Base-by-base conservation (phyloP, 2,888 invertebrate species). In the Thelaira solivaga region DNA sequence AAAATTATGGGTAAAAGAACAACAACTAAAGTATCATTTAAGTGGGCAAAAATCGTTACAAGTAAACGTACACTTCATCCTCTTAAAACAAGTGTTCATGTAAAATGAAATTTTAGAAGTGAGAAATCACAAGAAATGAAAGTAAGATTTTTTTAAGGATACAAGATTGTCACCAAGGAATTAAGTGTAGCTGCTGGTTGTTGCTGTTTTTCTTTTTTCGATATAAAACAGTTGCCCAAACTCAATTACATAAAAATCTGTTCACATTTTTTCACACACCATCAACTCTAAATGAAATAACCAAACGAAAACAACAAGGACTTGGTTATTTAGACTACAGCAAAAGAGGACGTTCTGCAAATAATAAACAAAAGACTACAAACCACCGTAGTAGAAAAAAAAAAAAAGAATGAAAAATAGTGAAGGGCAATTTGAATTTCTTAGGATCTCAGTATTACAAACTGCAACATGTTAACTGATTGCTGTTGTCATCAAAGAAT, bases 201-300 rank as follows among this genome's bases (percentile, higher is more conserved):
- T 4, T 20, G 18, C 4, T 20, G 18, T 43, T 20, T 43, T 11
- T 11, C 2, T 2, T 11, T 11, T 2, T 22, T 22, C 4, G 26
- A 11, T 20, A 31, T 59, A 69, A 79, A 82, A 76, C 72, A 75
- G 67, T 78, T 73, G 85, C 85, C 85, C 85, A 86, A 86, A 87
- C 86, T 87, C 87, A 86, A 86, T 86, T 86, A 87, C 84, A 86
- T 84, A 87, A 86, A 86, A 87, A 87, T 87, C 88, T 87, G 87
- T 87, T 88, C 88, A 87, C 86, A 88, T 87, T 87, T 88, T 85
- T 86, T 86, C 84, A 87, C 86, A 88, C 86, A 86, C 86, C 86
- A 86, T 86, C 87, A 86, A 88, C 84, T 84, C 84, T 83, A 85
- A 85, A 85, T 86, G 84, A 85, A 76, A 80, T 65, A 74, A 71